Evolutionary conservation across 2,113 vertebrate species (phyloP).

Genomic region (Sinocyclocheilus anophthalmus): DNA sequence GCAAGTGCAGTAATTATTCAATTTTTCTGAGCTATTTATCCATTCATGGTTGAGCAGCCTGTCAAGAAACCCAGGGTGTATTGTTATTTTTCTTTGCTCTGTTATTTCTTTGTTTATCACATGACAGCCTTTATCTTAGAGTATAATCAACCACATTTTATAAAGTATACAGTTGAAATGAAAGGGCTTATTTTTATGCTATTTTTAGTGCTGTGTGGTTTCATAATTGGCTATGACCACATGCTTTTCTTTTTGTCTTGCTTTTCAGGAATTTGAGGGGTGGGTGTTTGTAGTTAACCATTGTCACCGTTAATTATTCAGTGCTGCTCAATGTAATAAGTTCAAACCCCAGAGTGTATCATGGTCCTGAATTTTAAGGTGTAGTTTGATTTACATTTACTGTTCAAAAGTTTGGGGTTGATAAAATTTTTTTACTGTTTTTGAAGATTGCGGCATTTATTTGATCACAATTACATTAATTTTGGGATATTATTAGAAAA

Average conservation of each 20-base stretch:
- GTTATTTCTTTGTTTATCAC: not conserved
- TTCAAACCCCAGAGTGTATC: not conserved
- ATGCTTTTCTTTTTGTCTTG: not conserved
- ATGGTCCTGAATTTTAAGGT: not conserved
- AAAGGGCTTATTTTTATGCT: not conserved
- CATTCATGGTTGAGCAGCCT: not conserved
- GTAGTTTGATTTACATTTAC: not conserved
- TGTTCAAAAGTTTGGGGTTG: not conserved
- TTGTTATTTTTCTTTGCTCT: not conserved
- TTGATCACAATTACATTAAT: not conserved
- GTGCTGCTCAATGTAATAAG: not conserved
- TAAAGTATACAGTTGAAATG: not conserved
- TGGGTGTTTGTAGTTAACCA: constrained; percentile 21
- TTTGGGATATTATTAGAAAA: not conserved
- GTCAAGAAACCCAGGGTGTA: not conserved
- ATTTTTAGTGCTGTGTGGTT: constrained; percentile 7
- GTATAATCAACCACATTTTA: not conserved
- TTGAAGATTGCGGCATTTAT: not conserved
- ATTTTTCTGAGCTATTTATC: not conserved
- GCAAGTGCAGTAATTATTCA: constrained; percentile 21
- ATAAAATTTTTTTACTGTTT: not conserved
- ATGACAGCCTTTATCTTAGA: constrained; percentile 11
- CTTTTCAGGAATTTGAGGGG: constrained; percentile 22
- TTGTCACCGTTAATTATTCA: not conserved
- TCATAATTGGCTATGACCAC: not conserved